These are phyloP conservation scores for Oscarella lobularis DNA, from an alignment of 37 sponge, comb jelly and placozoan species.

Conservation along the genomic window DNA sequence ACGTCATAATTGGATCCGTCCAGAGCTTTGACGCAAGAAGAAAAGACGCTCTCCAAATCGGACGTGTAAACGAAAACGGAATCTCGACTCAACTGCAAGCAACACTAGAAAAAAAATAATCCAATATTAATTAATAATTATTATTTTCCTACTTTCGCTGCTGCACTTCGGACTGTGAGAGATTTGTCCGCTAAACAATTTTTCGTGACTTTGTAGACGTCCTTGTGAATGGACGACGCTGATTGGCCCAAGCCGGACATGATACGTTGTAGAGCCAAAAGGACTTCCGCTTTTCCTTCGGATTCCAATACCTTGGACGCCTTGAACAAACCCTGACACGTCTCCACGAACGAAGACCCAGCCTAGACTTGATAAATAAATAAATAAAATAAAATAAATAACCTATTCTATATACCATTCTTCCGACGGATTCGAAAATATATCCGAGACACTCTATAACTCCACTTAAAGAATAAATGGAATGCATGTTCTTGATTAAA, in stretches of 20 bases:
- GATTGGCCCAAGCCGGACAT: constrained; percentile 69
- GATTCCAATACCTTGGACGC: constrained; percentile 42
- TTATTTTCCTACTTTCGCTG: constrained; percentile 40
- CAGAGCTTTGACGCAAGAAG: constrained; percentile 52
- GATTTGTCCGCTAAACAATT: constrained; percentile 55
- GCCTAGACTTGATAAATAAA: constrained; percentile 22
- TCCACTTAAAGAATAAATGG: constrained; percentile 31
- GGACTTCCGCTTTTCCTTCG: constrained; percentile 36
- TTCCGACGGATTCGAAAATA: constrained; percentile 41
- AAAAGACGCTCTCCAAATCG: constrained; percentile 63
- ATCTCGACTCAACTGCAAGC: constrained; percentile 25
- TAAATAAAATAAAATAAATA: too few species aligned
- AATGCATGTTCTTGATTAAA: too few species aligned
- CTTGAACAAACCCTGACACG: constrained; percentile 46
- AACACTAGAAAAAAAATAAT: constrained; percentile 33
- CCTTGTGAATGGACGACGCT: constrained; percentile 75
- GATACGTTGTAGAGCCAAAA: constrained; percentile 20
- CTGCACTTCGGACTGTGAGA: constrained; percentile 48
- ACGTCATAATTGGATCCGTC: constrained; percentile 75
- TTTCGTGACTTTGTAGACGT: constrained; percentile 62
- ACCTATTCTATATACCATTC: too few species aligned
- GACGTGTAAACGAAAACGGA: constrained; percentile 46
- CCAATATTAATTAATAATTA: neutral
- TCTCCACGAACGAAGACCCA: constrained; percentile 49
- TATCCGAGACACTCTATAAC: constrained; percentile 42